Conservation (phyloP, 2,888 invertebrate species). For the Sabatieria punctata region DNA sequence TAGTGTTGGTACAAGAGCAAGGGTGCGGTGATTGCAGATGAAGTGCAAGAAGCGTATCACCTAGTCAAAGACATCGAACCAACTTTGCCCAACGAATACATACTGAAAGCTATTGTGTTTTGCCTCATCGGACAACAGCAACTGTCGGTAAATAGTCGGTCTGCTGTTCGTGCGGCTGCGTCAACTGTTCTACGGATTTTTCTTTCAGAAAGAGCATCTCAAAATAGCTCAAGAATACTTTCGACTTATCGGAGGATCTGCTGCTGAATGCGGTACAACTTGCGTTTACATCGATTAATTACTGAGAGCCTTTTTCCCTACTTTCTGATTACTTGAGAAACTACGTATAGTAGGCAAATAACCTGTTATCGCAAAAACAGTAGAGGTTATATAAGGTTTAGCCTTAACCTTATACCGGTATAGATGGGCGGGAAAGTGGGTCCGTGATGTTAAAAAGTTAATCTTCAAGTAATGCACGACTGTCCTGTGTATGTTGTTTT, state of each 20-base stretch:
- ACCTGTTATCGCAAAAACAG: too few relatives aligned
- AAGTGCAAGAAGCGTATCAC: constrained; percentile 67
- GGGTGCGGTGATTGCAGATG: constrained; percentile 41
- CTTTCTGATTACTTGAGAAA: too few relatives aligned
- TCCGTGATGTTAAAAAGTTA: too few relatives aligned
- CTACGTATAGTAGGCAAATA: too few relatives aligned
- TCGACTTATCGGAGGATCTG: constrained; percentile 84
- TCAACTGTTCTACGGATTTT: constrained; percentile 1
- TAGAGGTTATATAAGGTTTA: too few relatives aligned
- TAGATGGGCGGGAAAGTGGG: too few relatives aligned
- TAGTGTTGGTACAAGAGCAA: constrained; percentile 17
- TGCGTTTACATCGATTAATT: background rate
- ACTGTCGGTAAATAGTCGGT: constrained; percentile 48
- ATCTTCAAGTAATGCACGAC: too few relatives aligned
- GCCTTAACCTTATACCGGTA: too few relatives aligned
- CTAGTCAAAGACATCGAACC: constrained; percentile 79
- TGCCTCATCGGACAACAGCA: constrained; percentile 79
- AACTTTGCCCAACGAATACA: constrained; percentile 81
- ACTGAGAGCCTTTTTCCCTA: too few relatives aligned
- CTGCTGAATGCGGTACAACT: constrained; percentile 71
- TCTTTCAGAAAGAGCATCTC: constrained; percentile 65
- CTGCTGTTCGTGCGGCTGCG: constrained; percentile 8
- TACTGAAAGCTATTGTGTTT: constrained; percentile 86
- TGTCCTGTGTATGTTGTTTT: background rate
- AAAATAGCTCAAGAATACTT: constrained; percentile 90